Evolutionary conservation across 2,888 invertebrate genomes (phyloP), one percentile per base, ranked within the genome.

Genomic region (Strigamia crassipes): DNA sequence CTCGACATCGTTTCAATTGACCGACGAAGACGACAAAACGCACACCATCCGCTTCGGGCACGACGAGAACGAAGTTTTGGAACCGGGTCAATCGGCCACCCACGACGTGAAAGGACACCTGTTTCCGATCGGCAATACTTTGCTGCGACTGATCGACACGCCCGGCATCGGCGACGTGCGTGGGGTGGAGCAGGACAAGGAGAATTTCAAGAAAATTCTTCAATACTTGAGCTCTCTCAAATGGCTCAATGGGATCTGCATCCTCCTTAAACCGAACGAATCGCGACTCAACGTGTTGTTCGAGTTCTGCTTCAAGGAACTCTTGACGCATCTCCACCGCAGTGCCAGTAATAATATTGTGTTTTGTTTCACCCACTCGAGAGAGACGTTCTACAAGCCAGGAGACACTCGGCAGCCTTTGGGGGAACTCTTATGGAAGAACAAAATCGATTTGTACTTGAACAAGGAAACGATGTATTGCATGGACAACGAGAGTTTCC

Each of bases 341-440:
- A 81, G 79, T 34, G 85, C 85, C 12, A 81, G 83, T n/a, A 77
- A 82, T 21, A 85, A 86, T 81, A 85, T 85, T 34, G 73, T 85
- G 13, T 85, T 85, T 81, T 82, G 83, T 27, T 86, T 86, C 82
- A 86, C 85, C 42, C 84, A 85, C 56, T 56, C 84, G 1, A n/a
- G 83, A 21, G 66, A 42, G 15, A 83, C 83, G 8, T 82, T 82
- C 56, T 83, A 82, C 61, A 23, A 27, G 34, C 83, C 83, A 8
- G 83, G 82, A 1, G 82, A 83, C 80, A 83, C 83, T 2, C 41
- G 38, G 15, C n/a, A 80, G 10, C 51, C 79, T 0, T n/a, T 83
- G 42, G n/a, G 27, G 1, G 56, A 78, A 38, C 21, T 83, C 3
- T 9, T 83, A 34, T 34, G 15, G 31, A 18, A 34, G n/a, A 23